Base-by-base conservation (phyloP, 2,797 vertebrate genomes). In the Xerus rutilus region DNA sequence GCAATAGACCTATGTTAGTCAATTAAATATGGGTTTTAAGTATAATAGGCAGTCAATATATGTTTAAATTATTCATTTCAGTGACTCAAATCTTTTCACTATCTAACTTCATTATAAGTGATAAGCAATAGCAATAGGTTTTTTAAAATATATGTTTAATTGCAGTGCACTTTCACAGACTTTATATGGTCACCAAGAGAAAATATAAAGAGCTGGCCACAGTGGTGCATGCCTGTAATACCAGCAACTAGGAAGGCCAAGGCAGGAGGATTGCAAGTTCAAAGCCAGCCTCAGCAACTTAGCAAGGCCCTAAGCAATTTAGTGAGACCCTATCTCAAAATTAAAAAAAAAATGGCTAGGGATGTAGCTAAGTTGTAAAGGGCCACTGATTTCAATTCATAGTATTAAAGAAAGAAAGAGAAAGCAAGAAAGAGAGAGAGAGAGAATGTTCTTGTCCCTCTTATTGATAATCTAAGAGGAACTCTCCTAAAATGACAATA, bases 401-500 rank as follows among this genome's bases (percentile, higher is more conserved):
- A 62, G 23, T 10, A 23, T 23, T 9, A 2, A 9, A 57, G 20
- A 57, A 59, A 59, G 10, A 25, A 7, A 62, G 3, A 25, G 23
- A 62, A 25, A 62, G 23, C 25, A 23, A 59, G 5, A 18, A 17
- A 18, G 6, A 17, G 90, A 59, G 5, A 18, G 3, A 18, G 6
- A 17, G 90, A 86, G n/a, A 57, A 93, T 81, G 74, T 64, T 64
- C 54, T 85, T 82, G 32, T 39, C 54, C 70, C 25, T 82, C 54
- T 74, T 67, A 43, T 32, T 20, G 64, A 67, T 47, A 78, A 78
- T 74, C 59, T 81, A 57, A 89, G 12, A 90, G 57, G 45, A 94
- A 77, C 59, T 78, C 28, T 82, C 59, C 92, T 85, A 96, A 97
- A 91, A 96, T 47, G 91, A 32, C 35, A 73, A 59, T 88, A 78